Percentiles rank a stretch among this genome's conserved stretches.
These are phyloP conservation scores for Leucoraja ocellata DNA, from an alignment of 2,797 vertebrate genomes.

Conservation along the genomic window DNA sequence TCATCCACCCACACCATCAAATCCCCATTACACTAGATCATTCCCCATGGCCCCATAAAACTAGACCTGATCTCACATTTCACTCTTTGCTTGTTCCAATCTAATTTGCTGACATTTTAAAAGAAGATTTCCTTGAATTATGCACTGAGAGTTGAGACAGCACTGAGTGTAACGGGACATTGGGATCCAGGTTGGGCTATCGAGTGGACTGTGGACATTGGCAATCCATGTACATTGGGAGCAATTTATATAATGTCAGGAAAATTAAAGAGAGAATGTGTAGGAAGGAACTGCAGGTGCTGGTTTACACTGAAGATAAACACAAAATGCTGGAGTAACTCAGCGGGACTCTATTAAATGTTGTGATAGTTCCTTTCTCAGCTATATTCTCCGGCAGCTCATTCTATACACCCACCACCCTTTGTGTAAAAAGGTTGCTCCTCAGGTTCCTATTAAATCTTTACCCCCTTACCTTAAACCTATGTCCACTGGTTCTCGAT, in stretches of 20 bases:
- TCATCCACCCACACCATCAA: constrained; percentile 25
- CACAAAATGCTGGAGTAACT: too few species aligned
- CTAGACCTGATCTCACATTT: constrained; percentile 17
- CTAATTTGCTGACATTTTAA: neutral
- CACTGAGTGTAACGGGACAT: neutral
- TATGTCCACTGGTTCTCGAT: too few species aligned
- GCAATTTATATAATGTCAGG: neutral
- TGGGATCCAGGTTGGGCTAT: neutral
- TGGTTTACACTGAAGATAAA: too few species aligned
- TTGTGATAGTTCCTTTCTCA: too few species aligned
- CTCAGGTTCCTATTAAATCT: too few species aligned
- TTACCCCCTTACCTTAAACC: too few species aligned
- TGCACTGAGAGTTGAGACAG: neutral
- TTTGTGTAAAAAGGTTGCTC: too few species aligned
- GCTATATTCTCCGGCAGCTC: too few species aligned
- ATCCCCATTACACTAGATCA: neutral
- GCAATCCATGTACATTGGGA: too few species aligned
- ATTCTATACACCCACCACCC: too few species aligned
- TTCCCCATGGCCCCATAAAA: neutral
- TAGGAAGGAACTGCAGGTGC: neutral
- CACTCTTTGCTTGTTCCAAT: neutral
- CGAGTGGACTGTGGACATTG: too few species aligned
- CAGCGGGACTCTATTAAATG: too few species aligned
- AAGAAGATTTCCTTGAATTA: constrained; percentile 20
- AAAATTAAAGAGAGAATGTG: neutral